Conservation (phyloP, 2,113 vertebrate genomes). For the Anser brachyrhynchus region DNA sequence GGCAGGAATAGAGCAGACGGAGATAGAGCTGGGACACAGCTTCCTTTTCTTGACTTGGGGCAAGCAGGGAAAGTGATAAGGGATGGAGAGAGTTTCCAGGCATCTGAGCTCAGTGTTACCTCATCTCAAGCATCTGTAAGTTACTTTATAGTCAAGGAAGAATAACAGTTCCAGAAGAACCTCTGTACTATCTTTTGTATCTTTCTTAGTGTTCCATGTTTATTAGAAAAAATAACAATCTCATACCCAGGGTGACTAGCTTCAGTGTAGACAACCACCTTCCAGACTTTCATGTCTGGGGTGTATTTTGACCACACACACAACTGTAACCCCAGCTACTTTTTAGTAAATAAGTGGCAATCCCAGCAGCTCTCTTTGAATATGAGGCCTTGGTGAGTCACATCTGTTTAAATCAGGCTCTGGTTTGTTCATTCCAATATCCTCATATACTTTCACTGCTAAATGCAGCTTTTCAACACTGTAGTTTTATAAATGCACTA, state of each 20-base stretch:
- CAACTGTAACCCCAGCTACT: fast-evolving
- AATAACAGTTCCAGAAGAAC: not conserved
- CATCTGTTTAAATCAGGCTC: not conserved
- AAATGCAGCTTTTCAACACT: not conserved
- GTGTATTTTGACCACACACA: not conserved
- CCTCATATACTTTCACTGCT: not conserved
- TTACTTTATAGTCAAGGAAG: not conserved
- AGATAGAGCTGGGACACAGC: fast-evolving
- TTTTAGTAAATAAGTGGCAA: not conserved
- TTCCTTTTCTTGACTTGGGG: not conserved
- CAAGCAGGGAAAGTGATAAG: not conserved
- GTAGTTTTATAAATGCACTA: not conserved
- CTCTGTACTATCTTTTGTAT: not conserved
- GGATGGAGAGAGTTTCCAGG: not conserved
- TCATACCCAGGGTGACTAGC: not conserved
- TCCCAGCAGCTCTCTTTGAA: not conserved
- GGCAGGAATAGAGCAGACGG: not conserved
- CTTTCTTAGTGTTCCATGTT: not conserved
- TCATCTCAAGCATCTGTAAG: not conserved
- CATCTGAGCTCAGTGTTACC: not conserved
- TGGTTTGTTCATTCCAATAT: not conserved
- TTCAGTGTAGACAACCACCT: not conserved
- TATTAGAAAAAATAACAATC: not conserved
- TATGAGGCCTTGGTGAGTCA: not conserved
- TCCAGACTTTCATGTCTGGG: not conserved